Conservation (phyloP, 1,140 invertebrate genomes). For the Belonocnema kinseyi region DNA sequence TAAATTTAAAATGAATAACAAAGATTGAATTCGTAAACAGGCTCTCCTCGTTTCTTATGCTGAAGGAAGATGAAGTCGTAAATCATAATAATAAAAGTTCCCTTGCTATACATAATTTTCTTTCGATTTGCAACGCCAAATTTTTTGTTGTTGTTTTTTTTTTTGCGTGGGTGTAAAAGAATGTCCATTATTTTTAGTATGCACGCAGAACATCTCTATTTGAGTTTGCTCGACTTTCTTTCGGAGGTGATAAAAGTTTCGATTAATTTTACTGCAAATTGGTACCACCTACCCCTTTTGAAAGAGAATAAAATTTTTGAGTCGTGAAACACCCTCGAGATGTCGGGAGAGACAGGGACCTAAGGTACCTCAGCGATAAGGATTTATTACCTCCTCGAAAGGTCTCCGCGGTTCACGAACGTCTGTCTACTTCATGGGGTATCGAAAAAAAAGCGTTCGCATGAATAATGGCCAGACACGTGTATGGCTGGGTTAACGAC, state of each 20-base stretch:
- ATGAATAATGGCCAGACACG: constrained; percentile 47
- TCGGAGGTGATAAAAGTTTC: constrained; percentile 56
- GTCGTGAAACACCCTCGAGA: constrained; percentile 44
- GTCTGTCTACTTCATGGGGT: constrained; percentile 48
- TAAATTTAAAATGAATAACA: not conserved
- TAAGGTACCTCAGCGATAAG: constrained; percentile 53
- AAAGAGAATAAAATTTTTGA: constrained; percentile 30
- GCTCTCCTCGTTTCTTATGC: not conserved
- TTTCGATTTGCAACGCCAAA: constrained; percentile 3
- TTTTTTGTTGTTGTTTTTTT: not conserved
- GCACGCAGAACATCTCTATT: constrained; percentile 34
- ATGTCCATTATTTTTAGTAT: constrained; percentile 4
- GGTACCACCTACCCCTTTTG: constrained; percentile 42
- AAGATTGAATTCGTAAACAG: not conserved
- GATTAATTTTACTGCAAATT: constrained; percentile 65
- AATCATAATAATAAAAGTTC: not conserved
- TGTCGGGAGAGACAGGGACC: constrained; percentile 50
- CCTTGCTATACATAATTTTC: constrained; percentile 16
- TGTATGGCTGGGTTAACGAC: constrained; percentile 3
- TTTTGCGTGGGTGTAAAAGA: not conserved
- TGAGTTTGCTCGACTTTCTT: constrained; percentile 36
- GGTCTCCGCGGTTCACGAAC: constrained; percentile 48
- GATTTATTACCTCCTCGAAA: constrained; percentile 57
- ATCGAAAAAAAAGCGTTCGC: constrained; percentile 44
- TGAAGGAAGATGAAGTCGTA: not conserved